Percentiles rank a stretch among this genome's conserved stretches.
phyloP scores from a whole-genome alignment of 2,888 invertebrate genomes.

The Nymphalis urticae region DNA sequence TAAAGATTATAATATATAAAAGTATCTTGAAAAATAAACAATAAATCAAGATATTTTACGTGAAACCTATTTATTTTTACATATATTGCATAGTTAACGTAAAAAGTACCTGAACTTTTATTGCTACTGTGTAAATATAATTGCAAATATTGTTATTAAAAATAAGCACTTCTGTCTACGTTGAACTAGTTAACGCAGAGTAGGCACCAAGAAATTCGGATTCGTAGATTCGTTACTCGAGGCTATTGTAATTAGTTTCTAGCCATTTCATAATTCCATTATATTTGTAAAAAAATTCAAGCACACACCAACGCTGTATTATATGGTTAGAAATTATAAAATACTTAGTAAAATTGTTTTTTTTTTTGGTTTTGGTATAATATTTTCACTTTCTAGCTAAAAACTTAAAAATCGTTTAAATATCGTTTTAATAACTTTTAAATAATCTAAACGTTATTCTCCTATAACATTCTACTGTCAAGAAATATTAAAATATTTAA shows the following conservation, averaged over 20 bases:
- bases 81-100: no score
- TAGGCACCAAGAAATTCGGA: not conserved
- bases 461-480: no score
- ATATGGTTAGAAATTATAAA: not conserved
- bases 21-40: not conserved
- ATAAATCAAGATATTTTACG: no score
- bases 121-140: no score
- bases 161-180: no score
- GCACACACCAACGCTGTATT: constrained; percentile 2
- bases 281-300: constrained; percentile 2
- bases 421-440: no score
- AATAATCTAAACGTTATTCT: no score
- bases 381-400: not conserved
- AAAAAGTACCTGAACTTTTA: no score
- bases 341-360: not conserved
- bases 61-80: no score
- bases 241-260: not conserved
- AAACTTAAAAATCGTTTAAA: no score
- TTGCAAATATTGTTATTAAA: no score
- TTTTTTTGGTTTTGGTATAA: not conserved
- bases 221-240: not conserved
- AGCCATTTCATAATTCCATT: not conserved
- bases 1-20: not conserved
- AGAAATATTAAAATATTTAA: no score
- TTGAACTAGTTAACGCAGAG: not conserved